Evolutionary conservation across 2,888 invertebrate species (phyloP), one percentile per base, ranked within the genome.

Genomic region (Drosophila rellima): DNA sequence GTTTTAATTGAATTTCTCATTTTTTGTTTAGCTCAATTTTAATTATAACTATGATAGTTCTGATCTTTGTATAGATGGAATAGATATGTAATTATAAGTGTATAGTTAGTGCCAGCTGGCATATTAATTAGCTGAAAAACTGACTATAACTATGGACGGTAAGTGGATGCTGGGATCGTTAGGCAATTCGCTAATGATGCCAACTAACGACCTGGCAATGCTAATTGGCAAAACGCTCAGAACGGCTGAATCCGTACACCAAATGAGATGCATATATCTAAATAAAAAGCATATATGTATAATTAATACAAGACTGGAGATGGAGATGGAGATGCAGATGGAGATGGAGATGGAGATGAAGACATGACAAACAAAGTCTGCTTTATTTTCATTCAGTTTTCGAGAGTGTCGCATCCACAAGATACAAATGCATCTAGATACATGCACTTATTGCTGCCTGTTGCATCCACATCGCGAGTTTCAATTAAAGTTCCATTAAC

Each of bases 401-500:
- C 42, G 42, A 15, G 40, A 8, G 40, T 47, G 62, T 55, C 57
- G 70, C 70, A 70, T 65, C 65, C 70, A 64, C 31, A 33, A 69
- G 74, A 69, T 73, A 73, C 74, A 69, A 68, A 74, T 64, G 59
- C 65, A 63, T 62, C 29, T 51, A 70, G 31, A 47, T 54, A 44
- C 51, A 56, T 42, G 47, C 54, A 63, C 33, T 48, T 18, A 13
- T 33, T 44, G 51, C 71, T 15, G 26, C 26, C 26, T 7, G 31
- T 61, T 18, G 60, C 66, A 52, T 55, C 51, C 62, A 60, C 55
- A 61, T 78, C 74, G 74, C 51, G 88, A 87, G 84, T 82, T 84
- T 88, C 84, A 84, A 84, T 84, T 84, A 84, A 84, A 84, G 84
- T 84, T 82, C 82, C 85, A 84, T 84, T 88, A 84, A 88, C 88